phyloP scores from a whole-genome alignment of 2,113 vertebrate genomes.

The Falco punctatus region DNA sequence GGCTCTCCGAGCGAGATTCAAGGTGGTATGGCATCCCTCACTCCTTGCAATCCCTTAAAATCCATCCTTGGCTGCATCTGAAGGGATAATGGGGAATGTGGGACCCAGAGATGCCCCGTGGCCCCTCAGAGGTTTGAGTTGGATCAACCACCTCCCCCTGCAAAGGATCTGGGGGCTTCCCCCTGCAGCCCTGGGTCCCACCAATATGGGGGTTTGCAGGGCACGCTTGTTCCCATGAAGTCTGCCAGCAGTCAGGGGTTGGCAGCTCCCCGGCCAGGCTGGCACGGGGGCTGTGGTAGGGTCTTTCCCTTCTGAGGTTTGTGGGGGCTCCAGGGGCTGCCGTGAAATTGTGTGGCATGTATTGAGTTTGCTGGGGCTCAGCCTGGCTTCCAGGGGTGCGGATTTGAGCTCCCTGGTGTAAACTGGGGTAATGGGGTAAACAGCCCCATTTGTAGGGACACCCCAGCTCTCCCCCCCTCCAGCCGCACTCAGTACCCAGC shows the following conservation, averaged over 20 bases:
- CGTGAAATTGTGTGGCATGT: rapidly evolving
- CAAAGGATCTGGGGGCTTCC: background rate
- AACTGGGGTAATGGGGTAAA: background rate
- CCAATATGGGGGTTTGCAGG: background rate
- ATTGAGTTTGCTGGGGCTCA: rapidly evolving
- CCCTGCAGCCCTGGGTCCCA: background rate
- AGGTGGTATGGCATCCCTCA: rapidly evolving
- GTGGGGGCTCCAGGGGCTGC: background rate
- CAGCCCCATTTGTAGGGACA: background rate
- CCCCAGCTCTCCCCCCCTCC: background rate
- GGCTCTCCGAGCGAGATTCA: rapidly evolving
- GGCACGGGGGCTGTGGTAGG: rapidly evolving
- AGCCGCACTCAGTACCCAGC: rapidly evolving
- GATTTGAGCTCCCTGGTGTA: background rate
- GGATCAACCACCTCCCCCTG: background rate
- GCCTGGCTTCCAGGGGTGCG: rapidly evolving
- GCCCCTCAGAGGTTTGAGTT: background rate
- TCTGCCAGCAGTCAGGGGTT: rapidly evolving
- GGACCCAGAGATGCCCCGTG: background rate
- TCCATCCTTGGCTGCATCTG: rapidly evolving
- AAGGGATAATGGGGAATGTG: rapidly evolving
- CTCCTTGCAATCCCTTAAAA: background rate
- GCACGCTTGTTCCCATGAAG: rapidly evolving
- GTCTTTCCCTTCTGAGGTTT: background rate
- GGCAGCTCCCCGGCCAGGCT: background rate